Base-by-base conservation (phyloP, 2,797 vertebrate genomes). In the Triplophysa yarkandensis region DNA sequence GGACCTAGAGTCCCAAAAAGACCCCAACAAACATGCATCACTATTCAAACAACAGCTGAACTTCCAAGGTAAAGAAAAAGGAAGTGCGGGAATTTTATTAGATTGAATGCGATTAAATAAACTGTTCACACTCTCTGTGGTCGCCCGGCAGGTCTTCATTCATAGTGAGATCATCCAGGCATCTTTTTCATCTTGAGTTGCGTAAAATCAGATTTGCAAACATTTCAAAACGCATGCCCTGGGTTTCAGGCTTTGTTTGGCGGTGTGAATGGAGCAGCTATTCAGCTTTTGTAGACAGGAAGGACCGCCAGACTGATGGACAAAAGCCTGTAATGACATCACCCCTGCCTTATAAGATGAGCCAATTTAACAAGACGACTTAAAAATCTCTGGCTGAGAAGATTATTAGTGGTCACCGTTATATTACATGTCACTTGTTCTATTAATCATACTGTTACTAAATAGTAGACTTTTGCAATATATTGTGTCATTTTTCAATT, bases 311-410 rank as follows among this genome's bases (percentile, higher is more conserved):
- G 71, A 80, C 63, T 54, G n/a, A n/a, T 65, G 30, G 74, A 84
- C 74, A 75, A 82, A 79, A 57, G 66, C n/a, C 46, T 46, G 62
- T 76, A 74, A 85, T 89, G 90, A 91, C 87, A 84, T 89, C 89
- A 90, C 83, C 78, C 5, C 30, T 43, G 46, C 80, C 63, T 50
- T 61, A 72, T 52, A 52, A 55, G 19, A 41, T n/a, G 11, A 55
- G 48, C 21, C 61, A 25, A 80, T 65, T 55, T 71, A 74, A 57
- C 75, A 77, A 81, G 58, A 68, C 39, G 62, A 46, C 77, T 81
- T 82, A 57, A 79, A 67, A 71, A 74, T 63, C 69, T 71, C 80
- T 83, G 10, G 23, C 52, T 25, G 5, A 54, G 44, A 28, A 10
- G 54, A 57, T n/a, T 32, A 28, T 57, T 52, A 23, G 21, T 57